Base-by-base conservation (phyloP, 2,113 vertebrate species). In the Archocentrus centrarchus region DNA sequence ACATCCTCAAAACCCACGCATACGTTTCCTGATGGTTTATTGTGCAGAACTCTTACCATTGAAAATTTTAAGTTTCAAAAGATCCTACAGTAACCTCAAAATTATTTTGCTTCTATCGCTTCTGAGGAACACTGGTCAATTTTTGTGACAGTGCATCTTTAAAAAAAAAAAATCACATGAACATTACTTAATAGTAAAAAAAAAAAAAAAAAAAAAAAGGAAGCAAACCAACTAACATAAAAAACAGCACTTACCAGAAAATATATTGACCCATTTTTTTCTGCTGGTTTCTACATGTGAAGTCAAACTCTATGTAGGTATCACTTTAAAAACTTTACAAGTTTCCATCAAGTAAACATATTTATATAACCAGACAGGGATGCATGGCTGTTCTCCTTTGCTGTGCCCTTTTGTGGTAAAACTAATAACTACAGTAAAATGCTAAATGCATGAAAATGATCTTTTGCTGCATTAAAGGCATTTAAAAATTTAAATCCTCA, bases 1-100 rank as follows among this genome's bases (percentile, higher is more conserved):
- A 91, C 88, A 89, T 93, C 91, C 91, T 89, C 83, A 91, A 91
- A 92, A 77, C 47, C 64, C 22, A 44, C 59, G 41, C 18, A 53
- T 13, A 24, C 47, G 22, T 83, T 86, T 88, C 59, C 61, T 57
- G 53, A 73, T 37, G n/a, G 37, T 35, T n/a, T 85, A 24, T 59
- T 64, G 37, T 82, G 59, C 75, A 73, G 32, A 75, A 86, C 2
- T 64, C 18, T n/a, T 66, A 11, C 18, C 79, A 80, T 66, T 84
- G 75, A 77, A 90, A 79, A 62, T 50, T 68, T 68, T 63, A 7
- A 2, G 30, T 22, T 64, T 70, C 57, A 11, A 4, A 70, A 85
- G 70, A 44, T 79, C 59, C 6, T 1, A 64, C 3, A 59, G 30
- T 88, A 68, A 88, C 87, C 89, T 59, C 11, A 11, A 32, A 73